Conservation (phyloP, 1,140 invertebrate genomes). For the Aphaenogaster rudis region DNA sequence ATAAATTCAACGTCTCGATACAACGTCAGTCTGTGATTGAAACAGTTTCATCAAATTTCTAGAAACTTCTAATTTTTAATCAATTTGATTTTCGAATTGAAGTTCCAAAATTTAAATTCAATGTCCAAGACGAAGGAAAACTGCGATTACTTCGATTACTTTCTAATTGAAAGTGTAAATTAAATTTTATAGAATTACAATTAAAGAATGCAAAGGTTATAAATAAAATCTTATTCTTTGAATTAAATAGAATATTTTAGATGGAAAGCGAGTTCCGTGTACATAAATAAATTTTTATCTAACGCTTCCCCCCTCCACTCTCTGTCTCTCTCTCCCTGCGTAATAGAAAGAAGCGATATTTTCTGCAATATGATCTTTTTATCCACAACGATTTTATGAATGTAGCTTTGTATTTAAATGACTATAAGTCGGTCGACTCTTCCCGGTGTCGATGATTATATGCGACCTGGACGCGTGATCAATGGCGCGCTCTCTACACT, state of each 20-base stretch:
- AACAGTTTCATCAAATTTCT: neutral
- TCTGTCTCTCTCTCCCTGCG: neutral
- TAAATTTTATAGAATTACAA: neutral
- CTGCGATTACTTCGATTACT: neutral
- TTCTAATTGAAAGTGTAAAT: conserved; percentile 5
- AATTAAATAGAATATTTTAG: neutral
- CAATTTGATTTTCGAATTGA: neutral
- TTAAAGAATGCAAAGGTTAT: neutral
- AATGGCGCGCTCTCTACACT: conserved; percentile 20
- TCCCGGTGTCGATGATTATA: conserved; percentile 19
- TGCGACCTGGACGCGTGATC: neutral
- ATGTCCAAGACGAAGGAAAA: neutral
- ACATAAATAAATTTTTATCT: neutral
- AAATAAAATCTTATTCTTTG: conserved; percentile 6
- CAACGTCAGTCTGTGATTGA: neutral
- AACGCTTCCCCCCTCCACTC: neutral
- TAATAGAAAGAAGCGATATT: neutral
- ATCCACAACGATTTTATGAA: neutral
- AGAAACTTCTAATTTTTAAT: neutral
- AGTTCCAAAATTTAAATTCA: neutral
- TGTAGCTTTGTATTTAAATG: conserved; percentile 45
- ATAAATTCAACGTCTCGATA: neutral
- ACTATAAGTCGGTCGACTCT: conserved; percentile 40
- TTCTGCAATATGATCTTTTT: neutral
- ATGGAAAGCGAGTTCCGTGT: neutral